Evolutionary conservation across 2,113 vertebrate species (phyloP).

Genomic region (Pseudonaja textilis): DNA sequence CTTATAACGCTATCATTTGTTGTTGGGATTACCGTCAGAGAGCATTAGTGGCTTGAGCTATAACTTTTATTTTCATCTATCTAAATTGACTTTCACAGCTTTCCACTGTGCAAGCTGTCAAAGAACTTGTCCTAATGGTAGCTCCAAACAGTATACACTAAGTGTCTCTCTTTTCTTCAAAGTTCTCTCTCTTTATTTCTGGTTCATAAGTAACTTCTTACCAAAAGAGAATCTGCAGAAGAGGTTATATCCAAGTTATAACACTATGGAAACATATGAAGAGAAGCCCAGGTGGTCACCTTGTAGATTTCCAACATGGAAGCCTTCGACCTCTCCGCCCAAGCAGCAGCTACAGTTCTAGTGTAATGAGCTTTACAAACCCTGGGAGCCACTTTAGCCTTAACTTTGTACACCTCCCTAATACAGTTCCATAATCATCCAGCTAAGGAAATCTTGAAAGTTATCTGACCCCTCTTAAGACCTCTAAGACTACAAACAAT

Average conservation of each 20-base stretch:
- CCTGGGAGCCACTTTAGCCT: constrained; percentile 82
- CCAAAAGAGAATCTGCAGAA: constrained; percentile 79
- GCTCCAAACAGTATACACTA: constrained; percentile 78
- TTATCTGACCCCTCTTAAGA: constrained; percentile 83
- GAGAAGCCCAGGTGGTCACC: constrained; percentile 83
- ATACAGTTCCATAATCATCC: constrained; percentile 82
- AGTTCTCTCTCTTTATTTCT: constrained; percentile 69
- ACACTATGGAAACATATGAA: constrained; percentile 81
- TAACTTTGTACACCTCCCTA: constrained; percentile 83
- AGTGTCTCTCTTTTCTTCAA: constrained; percentile 78
- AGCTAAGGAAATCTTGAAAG: constrained; percentile 82
- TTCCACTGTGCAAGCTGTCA: constrained; percentile 79
- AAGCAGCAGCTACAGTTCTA: constrained; percentile 81
- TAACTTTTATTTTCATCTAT: constrained; percentile 75
- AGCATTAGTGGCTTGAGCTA: constrained; percentile 68
- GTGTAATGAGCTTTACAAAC: constrained; percentile 84
- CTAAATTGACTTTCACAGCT: constrained; percentile 81
- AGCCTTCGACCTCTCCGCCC: constrained; percentile 84
- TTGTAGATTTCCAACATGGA: constrained; percentile 84
- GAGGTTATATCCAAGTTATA: constrained; percentile 82
- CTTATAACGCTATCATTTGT: constrained; percentile 71
- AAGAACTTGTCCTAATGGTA: constrained; percentile 80
- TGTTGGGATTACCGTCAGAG: constrained; percentile 71
- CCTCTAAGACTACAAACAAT: constrained; percentile 85
- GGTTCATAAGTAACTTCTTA: constrained; percentile 80